Evolutionary conservation across 2,797 vertebrate species (phyloP).

Genomic region (Micrastur ruficollis): DNA sequence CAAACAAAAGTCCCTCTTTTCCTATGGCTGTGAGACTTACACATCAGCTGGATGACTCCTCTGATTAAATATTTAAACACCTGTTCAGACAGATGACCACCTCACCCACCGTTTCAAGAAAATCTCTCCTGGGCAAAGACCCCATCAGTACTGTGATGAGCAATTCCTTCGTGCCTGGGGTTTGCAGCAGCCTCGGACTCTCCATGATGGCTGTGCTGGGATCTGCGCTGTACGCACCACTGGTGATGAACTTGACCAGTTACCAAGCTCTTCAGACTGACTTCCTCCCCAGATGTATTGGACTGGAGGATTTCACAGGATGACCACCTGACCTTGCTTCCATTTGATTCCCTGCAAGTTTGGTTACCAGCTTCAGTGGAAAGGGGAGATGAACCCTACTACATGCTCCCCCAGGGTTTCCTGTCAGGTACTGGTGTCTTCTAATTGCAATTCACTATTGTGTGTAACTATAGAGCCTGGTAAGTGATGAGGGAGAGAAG

Average conservation of each 20-base stretch:
- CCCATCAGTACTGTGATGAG: fast-evolving
- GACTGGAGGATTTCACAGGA: background rate
- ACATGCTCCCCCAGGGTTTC: background rate
- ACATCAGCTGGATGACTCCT: background rate
- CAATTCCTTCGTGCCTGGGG: background rate
- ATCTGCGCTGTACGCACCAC: fast-evolving
- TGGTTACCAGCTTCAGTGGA: background rate
- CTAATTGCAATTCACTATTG: background rate
- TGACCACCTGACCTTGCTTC: background rate
- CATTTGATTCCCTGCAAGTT: background rate
- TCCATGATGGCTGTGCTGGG: background rate
- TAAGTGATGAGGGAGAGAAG: background rate
- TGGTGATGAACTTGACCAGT: background rate
- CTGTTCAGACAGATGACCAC: background rate
- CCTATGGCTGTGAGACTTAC: background rate
- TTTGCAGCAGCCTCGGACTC: background rate
- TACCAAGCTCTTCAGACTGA: background rate
- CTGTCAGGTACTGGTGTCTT: background rate
- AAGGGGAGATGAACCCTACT: background rate
- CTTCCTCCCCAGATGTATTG: background rate
- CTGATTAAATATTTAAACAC: background rate
- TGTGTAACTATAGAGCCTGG: background rate
- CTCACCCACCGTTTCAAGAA: background rate
- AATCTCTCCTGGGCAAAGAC: background rate
- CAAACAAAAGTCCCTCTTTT: background rate